Evolutionary conservation across 1,140 invertebrate species (phyloP), one percentile per base, ranked within the genome.

Genomic region (Drosophila yakuba): DNA sequence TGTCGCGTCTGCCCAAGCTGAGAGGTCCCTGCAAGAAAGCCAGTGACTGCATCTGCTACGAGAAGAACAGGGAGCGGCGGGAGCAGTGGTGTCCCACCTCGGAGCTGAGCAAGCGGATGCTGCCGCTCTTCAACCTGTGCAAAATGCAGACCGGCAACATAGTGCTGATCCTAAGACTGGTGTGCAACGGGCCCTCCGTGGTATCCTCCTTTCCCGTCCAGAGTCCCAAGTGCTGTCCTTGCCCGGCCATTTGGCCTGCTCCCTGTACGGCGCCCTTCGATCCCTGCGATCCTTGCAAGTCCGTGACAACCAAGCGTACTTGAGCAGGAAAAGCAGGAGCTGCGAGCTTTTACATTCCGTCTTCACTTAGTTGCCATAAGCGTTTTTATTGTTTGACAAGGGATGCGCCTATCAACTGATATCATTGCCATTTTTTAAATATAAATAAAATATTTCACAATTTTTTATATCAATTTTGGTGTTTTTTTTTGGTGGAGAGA

Each of bases 71-170:
- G 3, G 78, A 58, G 10, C 67, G 91, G 7, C 45, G 12, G 1
- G 91, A 92, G 44, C 74, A 84, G 54, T 57, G 81, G 38, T 80
- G 80, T 35, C 80, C 91, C 35, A 79, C 88, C 5, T 88, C 82
- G 14, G 88, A 92, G 55, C n/a, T 78, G 8, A 76, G 77, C 3
- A 92, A 92, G 38, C 82, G 85, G 4, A 48, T 92, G 41, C 25
- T 92, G 55, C 88, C 91, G 2, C 71, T 92, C 8, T 92, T 92
- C 48, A 91, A 92, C 79, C 74, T 84, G 8, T 79, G 83, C 66
- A 78, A 81, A 15, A 77, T 78, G 41, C 91, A 92, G 59, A 92
- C 91, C 0, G 91, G 91, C 0, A 92, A 92, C 55, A 77, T 92
- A n/a, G 80, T 92, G 4, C 25, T 92, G 0, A 58, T 90, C 15